Evolutionary conservation across 2,797 vertebrate genomes (phyloP).

Genomic region (Syncerus caffer): DNA sequence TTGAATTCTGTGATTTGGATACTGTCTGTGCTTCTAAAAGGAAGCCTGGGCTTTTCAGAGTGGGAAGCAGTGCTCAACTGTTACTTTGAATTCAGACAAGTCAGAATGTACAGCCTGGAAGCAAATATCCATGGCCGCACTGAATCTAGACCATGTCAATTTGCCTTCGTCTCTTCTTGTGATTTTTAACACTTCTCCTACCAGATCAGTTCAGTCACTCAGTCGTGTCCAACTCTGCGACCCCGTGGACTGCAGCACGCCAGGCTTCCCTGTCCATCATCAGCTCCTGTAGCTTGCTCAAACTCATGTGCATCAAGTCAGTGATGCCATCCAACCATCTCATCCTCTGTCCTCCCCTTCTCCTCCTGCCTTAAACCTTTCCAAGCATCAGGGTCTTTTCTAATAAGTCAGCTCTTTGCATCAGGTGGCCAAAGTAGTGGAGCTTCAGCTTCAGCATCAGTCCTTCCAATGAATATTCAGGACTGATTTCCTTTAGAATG

Average conservation of each 20-base stretch:
- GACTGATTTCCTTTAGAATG: too few relatives aligned
- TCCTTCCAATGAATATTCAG: too few relatives aligned
- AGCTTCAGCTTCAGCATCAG: too few relatives aligned
- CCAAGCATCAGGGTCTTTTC: too few relatives aligned
- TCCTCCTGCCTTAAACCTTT: too few relatives aligned
- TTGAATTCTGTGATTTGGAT: neutral
- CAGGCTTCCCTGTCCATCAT: neutral
- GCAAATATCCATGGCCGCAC: rapidly evolving
- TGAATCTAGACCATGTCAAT: rapidly evolving
- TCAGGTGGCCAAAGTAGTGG: too few relatives aligned
- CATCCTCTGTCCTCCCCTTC: too few relatives aligned
- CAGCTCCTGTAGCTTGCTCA: neutral
- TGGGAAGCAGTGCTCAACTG: neutral
- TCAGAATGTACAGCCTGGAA: neutral
- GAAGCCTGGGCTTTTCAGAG: neutral
- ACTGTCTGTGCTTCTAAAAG: neutral
- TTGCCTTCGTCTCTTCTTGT: rapidly evolving
- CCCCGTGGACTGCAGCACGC: neutral
- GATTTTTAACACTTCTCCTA: neutral
- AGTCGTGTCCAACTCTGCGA: neutral
- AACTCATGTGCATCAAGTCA: neutral
- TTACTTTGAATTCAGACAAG: too few relatives aligned
- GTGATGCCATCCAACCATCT: too few relatives aligned
- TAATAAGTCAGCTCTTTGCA: too few relatives aligned
- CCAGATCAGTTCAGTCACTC: neutral